phyloP scores from a whole-genome alignment of 2,113 vertebrate genomes.

The Lophochroa leadbeateri region DNA sequence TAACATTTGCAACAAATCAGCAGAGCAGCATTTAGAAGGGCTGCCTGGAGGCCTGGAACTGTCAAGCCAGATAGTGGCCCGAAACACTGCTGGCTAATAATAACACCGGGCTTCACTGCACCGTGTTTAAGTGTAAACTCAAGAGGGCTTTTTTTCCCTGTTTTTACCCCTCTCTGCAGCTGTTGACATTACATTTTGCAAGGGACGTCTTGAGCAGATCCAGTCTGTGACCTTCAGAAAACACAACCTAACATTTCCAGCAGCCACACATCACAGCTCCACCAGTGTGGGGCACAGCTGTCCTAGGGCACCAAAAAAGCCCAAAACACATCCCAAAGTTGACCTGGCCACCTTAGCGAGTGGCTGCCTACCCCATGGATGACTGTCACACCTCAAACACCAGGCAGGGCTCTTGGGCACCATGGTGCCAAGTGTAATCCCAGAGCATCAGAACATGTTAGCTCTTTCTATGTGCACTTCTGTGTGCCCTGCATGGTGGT shows the following conservation, averaged over 20 bases:
- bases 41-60: constrained; percentile 47
- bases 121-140: neutral
- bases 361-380: neutral
- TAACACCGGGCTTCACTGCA: neutral
- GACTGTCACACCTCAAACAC: neutral
- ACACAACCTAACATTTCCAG: neutral
- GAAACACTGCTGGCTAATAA: constrained; percentile 46
- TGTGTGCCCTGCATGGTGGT: neutral
- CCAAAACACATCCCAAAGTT: neutral
- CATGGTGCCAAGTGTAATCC: neutral
- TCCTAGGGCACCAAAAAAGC: neutral
- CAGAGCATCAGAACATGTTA: neutral
- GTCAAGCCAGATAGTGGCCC: constrained; percentile 56
- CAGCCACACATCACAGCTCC: neutral
- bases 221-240: constrained; percentile 13
- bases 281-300: accelerated
- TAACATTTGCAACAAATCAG: constrained; percentile 51
- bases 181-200: neutral
- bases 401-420: neutral
- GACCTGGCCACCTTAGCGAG: neutral
- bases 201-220: neutral
- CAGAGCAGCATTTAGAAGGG: constrained; percentile 45
- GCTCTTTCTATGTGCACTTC: accelerated
- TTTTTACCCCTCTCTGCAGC: neutral
- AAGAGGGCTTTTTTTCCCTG: neutral